Conservation (phyloP, 2,797 vertebrate genomes). For the Falco cherrug region DNA sequence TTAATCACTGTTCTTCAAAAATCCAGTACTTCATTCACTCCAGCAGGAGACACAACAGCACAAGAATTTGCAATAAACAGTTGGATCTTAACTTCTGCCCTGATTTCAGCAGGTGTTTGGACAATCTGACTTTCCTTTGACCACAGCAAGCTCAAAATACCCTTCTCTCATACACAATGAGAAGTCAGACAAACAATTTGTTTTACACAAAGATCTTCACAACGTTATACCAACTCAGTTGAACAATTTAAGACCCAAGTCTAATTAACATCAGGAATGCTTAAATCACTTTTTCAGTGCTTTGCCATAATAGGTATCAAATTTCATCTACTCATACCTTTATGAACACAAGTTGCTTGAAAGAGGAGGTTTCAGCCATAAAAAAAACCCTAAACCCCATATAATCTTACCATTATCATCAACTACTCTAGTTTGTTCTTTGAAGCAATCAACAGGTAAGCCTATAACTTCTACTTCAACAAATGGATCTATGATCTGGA, state of each 20-base stretch:
- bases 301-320: not conserved
- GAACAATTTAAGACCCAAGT: not conserved
- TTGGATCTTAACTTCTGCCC: not conserved
- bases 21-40: not conserved
- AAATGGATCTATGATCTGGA: slow-evolving; percentile 97
- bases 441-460: slow-evolving; percentile 92
- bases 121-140: not conserved
- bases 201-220: not conserved
- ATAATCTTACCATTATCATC: slow-evolving; percentile 92
- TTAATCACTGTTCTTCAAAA: not conserved
- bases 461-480: slow-evolving; percentile 98
- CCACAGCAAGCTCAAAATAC: not conserved
- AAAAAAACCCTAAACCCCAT: not conserved
- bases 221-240: not conserved
- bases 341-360: not conserved
- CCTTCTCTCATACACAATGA: not conserved
- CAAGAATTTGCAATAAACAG: not conserved
- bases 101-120: not conserved
- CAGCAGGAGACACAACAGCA: not conserved
- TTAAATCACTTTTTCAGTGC: not conserved
- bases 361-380: not conserved
- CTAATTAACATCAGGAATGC: not conserved
- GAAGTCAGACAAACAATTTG: not conserved
- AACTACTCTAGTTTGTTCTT: slow-evolving; percentile 95
- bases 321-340: not conserved